Evolutionary conservation across 2,113 vertebrate genomes (phyloP).

Genomic region (Gnathonemus longibarbis): DNA sequence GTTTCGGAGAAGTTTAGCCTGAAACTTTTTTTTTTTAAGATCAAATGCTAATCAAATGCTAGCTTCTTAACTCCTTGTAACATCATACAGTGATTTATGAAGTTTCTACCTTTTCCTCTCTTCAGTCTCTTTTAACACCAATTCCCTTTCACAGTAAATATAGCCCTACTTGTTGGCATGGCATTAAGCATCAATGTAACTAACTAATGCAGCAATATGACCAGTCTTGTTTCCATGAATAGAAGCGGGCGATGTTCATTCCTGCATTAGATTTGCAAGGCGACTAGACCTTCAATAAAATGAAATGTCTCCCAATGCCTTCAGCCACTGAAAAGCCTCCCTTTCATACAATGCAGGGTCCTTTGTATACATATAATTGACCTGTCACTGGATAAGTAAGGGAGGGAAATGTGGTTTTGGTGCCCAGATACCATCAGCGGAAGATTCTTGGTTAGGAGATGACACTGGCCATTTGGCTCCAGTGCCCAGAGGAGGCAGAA

Average conservation of each 20-base stretch:
- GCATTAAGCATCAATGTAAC: background rate
- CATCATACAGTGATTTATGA: background rate
- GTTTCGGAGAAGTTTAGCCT: background rate
- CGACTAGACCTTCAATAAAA: background rate
- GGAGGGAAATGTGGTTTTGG: background rate
- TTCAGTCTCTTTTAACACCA: background rate
- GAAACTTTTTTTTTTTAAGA: background rate
- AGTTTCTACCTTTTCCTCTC: background rate
- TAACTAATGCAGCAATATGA: background rate
- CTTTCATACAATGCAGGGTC: background rate
- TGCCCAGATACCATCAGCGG: background rate
- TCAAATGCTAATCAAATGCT: background rate
- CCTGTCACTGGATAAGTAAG: background rate
- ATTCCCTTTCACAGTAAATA: background rate
- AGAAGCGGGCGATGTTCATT: background rate
- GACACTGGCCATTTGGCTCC: background rate
- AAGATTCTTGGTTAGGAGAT: background rate
- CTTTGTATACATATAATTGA: background rate
- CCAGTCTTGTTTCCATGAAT: background rate
- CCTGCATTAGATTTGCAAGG: background rate
- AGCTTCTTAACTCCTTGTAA: background rate
- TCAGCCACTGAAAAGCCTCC: background rate
- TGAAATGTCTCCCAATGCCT: background rate
- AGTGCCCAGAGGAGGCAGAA: background rate
- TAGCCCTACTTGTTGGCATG: background rate